phyloP scores from a whole-genome alignment of 2,888 invertebrate genomes.

The Lathronympha strigana region DNA sequence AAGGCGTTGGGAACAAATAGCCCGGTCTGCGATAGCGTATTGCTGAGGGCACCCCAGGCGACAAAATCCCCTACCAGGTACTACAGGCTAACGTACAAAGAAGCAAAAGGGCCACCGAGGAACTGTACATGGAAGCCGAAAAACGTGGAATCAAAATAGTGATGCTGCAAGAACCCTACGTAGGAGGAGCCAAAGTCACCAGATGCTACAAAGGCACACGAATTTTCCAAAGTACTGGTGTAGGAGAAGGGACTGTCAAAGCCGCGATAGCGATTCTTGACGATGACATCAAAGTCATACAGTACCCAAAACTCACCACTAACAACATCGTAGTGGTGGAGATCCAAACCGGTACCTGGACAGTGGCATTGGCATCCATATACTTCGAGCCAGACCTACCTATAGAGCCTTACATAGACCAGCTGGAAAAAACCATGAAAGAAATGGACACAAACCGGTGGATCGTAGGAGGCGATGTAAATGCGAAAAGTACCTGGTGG shows the following conservation, averaged over 20 bases:
- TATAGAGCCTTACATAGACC: neutral
- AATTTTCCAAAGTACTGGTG: neutral
- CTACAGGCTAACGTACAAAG: neutral
- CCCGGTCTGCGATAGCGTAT: neutral
- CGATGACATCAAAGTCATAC: neutral
- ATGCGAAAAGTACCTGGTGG: conserved; percentile 37
- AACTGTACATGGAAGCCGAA: neutral
- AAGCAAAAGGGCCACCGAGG: neutral
- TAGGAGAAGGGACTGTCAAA: neutral
- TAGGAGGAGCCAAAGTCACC: neutral
- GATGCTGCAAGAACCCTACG: neutral
- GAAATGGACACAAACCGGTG: neutral
- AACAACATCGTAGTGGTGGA: neutral
- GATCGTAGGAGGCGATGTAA: conserved; percentile 9
- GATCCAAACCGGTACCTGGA: neutral
- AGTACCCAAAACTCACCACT: neutral
- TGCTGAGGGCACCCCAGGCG: neutral
- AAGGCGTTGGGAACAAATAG: neutral
- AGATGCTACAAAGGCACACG: neutral
- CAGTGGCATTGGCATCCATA: neutral
- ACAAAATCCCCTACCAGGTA: too few relatives aligned
- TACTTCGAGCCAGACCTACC: neutral
- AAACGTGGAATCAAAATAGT: neutral
- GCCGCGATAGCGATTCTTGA: neutral
- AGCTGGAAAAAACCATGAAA: neutral